Conservation (phyloP, 2,888 invertebrate genomes). For the Philhelius pedissequus region DNA sequence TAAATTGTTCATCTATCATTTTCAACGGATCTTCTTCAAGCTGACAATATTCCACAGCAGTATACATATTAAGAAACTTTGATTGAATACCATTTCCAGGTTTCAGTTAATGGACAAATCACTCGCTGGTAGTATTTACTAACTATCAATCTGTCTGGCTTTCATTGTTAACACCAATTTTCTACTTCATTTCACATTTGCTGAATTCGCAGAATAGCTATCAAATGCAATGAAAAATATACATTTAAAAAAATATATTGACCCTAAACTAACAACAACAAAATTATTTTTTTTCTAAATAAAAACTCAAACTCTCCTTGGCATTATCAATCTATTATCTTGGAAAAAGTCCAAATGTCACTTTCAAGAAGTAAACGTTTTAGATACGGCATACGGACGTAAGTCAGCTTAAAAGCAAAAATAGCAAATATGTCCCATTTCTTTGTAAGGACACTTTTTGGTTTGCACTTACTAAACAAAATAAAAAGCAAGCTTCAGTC, state of each 20-base stretch:
- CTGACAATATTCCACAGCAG: background rate
- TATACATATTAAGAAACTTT: no score
- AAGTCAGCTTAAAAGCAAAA: background rate
- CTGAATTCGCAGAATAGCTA: background rate
- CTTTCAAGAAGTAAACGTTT: constrained; percentile 36
- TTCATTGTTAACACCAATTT: background rate
- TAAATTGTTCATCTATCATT: no score
- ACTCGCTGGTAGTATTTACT: background rate
- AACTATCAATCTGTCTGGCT: background rate
- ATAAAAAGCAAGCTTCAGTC: background rate
- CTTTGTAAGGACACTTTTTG: constrained; percentile 6
- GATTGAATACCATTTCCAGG: background rate
- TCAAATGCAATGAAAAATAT: background rate
- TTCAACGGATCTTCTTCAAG: no score
- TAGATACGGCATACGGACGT: background rate
- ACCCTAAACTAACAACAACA: background rate
- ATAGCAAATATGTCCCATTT: background rate
- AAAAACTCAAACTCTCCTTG: constrained; percentile 3
- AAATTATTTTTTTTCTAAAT: background rate
- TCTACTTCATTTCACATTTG: background rate
- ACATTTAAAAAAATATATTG: background rate
- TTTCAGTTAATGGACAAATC: background rate
- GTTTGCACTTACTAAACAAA: constrained; percentile 27
- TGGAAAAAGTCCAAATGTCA: constrained; percentile 50
- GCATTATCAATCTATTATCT: constrained; percentile 48